Evolutionary conservation across 2,888 invertebrate species (phyloP).

Genomic region (Rhingia rostrata): DNA sequence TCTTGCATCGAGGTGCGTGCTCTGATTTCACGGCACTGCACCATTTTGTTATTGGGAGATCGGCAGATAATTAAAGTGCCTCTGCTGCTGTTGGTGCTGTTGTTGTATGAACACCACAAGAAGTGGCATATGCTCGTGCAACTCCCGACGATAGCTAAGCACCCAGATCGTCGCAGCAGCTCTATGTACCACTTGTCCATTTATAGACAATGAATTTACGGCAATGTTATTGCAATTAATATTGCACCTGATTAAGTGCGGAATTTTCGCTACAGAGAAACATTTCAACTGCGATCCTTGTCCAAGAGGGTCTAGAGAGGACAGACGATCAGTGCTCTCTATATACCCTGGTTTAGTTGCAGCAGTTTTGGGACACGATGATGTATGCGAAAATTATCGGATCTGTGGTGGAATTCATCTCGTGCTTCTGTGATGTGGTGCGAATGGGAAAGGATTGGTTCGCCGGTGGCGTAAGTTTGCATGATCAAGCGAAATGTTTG

Average conservation of each 20-base stretch:
- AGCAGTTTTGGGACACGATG: neutral
- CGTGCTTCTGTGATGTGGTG: neutral
- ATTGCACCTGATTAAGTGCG: slow-evolving; percentile 72
- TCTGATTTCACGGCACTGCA: slow-evolving; percentile 68
- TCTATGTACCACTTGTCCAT: slow-evolving; percentile 56
- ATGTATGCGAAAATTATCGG: slow-evolving; percentile 32
- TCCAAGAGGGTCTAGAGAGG: slow-evolving; percentile 2
- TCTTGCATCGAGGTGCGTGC: slow-evolving; percentile 52
- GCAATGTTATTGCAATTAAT: slow-evolving; percentile 72
- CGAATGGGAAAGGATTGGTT: slow-evolving; percentile 7
- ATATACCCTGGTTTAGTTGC: neutral
- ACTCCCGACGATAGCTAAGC: slow-evolving; percentile 16
- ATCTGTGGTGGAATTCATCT: slow-evolving; percentile 22
- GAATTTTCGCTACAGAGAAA: slow-evolving; percentile 46
- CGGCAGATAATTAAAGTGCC: slow-evolving; percentile 63
- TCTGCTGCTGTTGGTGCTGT: slow-evolving; percentile 16
- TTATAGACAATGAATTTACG: slow-evolving; percentile 70
- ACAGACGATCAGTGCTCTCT: neutral
- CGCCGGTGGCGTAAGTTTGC: slow-evolving; percentile 46
- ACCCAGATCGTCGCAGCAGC: slow-evolving; percentile 1
- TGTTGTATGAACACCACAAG: neutral
- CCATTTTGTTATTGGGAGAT: slow-evolving; percentile 63
- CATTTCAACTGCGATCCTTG: slow-evolving; percentile 38
- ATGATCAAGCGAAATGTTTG: slow-evolving; percentile 29
- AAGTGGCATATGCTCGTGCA: slow-evolving; percentile 7